Evolutionary conservation across 2,888 invertebrate genomes (phyloP), one percentile per base, ranked within the genome.

Genomic region (Zele albiditarsus): DNA sequence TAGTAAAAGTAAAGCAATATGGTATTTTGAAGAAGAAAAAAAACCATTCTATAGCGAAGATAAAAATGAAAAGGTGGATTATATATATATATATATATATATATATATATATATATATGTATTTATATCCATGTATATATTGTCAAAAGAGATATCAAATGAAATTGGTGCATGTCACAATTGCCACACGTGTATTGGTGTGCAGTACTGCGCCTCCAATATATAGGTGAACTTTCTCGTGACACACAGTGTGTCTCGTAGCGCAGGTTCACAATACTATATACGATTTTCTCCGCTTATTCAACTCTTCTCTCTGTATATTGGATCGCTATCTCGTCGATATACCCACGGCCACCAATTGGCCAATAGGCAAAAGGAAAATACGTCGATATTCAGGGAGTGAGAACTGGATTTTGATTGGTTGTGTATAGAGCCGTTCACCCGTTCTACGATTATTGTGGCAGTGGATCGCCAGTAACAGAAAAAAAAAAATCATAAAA

Each of bases 261-360:
- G 78, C 38, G 58, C 53, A 67, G 68, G 28, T 53, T 69, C 33
- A 66, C 71, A n/a, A n/a, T 58, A 70, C 69, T 73, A 73, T 72
- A 38, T 38, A 12, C 38, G 73, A 78, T 74, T 79, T 74, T 71
- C 75, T 75, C 71, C 75, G 75, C 78, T 78, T 53, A 78, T 78
- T 78, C 73, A 77, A 77, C 78, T 76, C 78, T 53, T 53, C 53
- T 53, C 38, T 38, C 20, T 20, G 10, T 20, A 6, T 75, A 77
- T 79, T 75, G 75, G 79, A 80, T 80, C 73, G 79, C 78, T 77
- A 78, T 80, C 77, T 77, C 75, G 74, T 23, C 20, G 53, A 53
- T 53, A 76, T 78, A 78, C 78, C 79, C 71, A 71, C 74, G 71
- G 77, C 38, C 38, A 67, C 65, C 79, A 77, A 79, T 78, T 77